phyloP scores from a whole-genome alignment of 2,888 invertebrate species.

The Agelastica alni region DNA sequence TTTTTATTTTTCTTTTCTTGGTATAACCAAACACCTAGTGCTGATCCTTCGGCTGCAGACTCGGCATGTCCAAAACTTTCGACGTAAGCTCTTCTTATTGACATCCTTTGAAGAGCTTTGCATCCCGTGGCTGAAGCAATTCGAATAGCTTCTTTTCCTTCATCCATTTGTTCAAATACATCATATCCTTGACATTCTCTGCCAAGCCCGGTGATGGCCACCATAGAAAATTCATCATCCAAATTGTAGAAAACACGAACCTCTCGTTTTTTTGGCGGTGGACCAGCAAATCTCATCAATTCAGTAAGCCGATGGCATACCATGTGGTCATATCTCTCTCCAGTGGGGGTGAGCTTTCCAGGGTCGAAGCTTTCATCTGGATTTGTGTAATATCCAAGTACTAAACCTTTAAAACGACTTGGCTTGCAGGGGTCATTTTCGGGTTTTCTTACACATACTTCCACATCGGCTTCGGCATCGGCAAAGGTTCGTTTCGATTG shows the following conservation, averaged over 20 bases:
- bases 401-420: constrained; percentile 58
- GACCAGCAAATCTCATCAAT: constrained; percentile 54
- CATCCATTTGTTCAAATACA: constrained; percentile 71
- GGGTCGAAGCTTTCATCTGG: constrained; percentile 60
- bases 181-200: constrained; percentile 69
- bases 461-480: constrained; percentile 9
- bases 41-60: constrained; percentile 79
- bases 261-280: constrained; percentile 61
- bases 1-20: constrained; percentile 65
- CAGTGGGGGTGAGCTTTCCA: constrained; percentile 66
- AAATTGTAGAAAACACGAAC: constrained; percentile 68
- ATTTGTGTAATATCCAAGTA: constrained; percentile 68
- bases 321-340: constrained; percentile 63
- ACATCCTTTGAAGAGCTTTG: constrained; percentile 60
- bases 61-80: constrained; percentile 79
- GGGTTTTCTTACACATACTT: constrained; percentile 25
- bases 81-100: constrained; percentile 64
- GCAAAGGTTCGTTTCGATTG: constrained; percentile 8
- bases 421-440: constrained; percentile 45
- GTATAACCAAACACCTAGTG: constrained; percentile 70
- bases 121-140: constrained; percentile 69
- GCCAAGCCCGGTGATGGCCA: constrained; percentile 78
- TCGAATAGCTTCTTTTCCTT: constrained; percentile 74
- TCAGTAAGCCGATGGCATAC: constrained; percentile 63
- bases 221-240: constrained; percentile 65